Conservation (phyloP, 2,888 invertebrate species). For the Papilio gigon region DNA sequence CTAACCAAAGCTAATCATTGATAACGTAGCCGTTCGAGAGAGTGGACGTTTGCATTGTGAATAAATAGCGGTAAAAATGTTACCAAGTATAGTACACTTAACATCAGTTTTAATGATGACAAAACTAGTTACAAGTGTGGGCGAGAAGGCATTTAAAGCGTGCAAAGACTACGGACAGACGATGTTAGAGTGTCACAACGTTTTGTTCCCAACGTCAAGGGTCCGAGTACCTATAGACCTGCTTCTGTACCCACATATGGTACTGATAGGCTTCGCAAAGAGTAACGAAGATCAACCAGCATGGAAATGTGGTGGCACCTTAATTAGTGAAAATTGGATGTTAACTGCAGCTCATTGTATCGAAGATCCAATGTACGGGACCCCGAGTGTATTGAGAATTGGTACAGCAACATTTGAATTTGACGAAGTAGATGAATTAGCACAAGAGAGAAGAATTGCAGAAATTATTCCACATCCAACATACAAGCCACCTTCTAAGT, state of each 20-base stretch:
- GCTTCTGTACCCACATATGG: conserved; percentile 85
- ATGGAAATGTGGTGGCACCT: conserved; percentile 77
- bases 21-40: conserved; percentile 50
- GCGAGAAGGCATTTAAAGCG: conserved; percentile 68
- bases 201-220: conserved; percentile 60
- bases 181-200: conserved; percentile 77
- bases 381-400: conserved; percentile 76
- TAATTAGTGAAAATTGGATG: conserved; percentile 72
- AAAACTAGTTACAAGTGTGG: conserved; percentile 49
- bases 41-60: conserved; percentile 44
- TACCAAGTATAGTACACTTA: conserved; percentile 16
- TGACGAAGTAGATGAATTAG: conserved; percentile 74
- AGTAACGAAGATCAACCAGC: conserved; percentile 46
- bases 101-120: conserved; percentile 42
- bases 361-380: conserved; percentile 71
- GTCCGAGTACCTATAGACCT: conserved; percentile 73
- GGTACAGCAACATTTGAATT: conserved; percentile 81
- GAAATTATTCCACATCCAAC: conserved; percentile 79
- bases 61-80: conserved; percentile 15
- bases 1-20: conserved; percentile 56
- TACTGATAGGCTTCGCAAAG: conserved; percentile 70
- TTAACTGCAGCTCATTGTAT: conserved; percentile 76
- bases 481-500: conserved; percentile 80
- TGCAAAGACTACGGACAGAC: conserved; percentile 66
- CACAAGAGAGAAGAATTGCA: conserved; percentile 76